phyloP scores from a whole-genome alignment of 2,797 vertebrate genomes.

The Spondyliosoma cantharus region DNA sequence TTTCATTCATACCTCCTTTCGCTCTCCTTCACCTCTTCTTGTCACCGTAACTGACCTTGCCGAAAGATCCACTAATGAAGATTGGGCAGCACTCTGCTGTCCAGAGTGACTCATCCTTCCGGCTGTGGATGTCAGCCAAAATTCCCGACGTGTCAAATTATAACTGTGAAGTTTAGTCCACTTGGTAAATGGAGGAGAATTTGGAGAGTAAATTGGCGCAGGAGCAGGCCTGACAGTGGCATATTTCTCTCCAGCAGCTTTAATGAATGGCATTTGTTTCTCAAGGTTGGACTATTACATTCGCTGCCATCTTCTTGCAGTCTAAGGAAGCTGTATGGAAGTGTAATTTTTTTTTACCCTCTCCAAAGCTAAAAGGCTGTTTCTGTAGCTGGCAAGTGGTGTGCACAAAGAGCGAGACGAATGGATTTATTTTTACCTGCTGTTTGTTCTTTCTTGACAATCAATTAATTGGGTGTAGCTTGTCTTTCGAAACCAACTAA shows the following conservation, averaged over 20 bases:
- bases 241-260: constrained; percentile 46
- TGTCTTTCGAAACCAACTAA: constrained; percentile 42
- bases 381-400: constrained; percentile 25
- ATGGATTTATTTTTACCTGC: constrained; percentile 32
- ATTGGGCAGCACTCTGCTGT: constrained; percentile 46
- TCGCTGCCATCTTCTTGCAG: constrained; percentile 7
- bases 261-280: constrained; percentile 63
- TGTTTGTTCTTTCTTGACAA: constrained; percentile 40
- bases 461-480: constrained; percentile 22
- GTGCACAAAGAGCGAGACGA: constrained; percentile 4
- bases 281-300: constrained; percentile 48
- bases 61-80: constrained; percentile 62
- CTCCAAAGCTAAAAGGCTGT: constrained; percentile 21
- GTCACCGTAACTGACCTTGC: constrained; percentile 58
- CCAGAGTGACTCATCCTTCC: constrained; percentile 64
- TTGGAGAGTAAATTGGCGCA: constrained; percentile 55
- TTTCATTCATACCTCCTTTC: constrained; percentile 14
- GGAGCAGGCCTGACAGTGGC: constrained; percentile 28
- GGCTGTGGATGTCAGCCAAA: constrained; percentile 60
- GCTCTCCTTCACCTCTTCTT: constrained; percentile 14
- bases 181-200: constrained; percentile 34
- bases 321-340: constrained; percentile 12
- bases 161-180: constrained; percentile 40
- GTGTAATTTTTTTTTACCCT: neutral
- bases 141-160: constrained; percentile 38